A percentile compares a stretch with the other conserved stretches of the same genome.
phyloP scores from a whole-genome alignment of 2,888 invertebrate genomes.

The Nomada flava region DNA sequence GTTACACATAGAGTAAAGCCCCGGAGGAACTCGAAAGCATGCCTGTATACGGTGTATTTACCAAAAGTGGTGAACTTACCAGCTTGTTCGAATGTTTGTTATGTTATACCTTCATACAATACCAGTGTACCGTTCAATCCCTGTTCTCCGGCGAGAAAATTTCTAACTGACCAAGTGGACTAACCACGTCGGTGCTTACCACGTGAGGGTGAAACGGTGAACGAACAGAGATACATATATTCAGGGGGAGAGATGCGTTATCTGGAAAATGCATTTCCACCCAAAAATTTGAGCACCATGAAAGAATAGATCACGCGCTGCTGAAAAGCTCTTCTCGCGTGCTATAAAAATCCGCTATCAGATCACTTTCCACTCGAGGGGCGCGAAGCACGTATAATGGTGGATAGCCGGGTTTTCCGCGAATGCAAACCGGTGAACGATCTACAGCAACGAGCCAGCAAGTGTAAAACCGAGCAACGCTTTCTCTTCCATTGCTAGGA shows the following conservation, averaged over 20 bases:
- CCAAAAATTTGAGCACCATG: constrained; percentile 4
- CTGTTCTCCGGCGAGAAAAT: not conserved
- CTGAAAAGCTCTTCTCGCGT: constrained; percentile 39
- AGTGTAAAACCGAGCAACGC: constrained; percentile 18
- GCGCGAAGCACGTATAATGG: constrained; percentile 41
- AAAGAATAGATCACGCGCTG: constrained; percentile 41
- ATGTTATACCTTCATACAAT: not conserved
- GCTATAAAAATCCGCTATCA: constrained; percentile 54
- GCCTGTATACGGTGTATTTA: not conserved
- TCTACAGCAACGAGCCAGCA: constrained; percentile 3
- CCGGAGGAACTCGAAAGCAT: not conserved
- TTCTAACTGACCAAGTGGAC: too few relatives aligned
- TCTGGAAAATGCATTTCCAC: constrained; percentile 4
- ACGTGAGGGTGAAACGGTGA: too few relatives aligned
- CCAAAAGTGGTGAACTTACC: not conserved
- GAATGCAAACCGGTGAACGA: constrained; percentile 34
- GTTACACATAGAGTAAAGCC: not conserved
- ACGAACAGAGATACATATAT: too few relatives aligned
- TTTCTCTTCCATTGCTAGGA: not conserved
- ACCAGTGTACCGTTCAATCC: not conserved
- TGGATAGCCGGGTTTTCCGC: constrained; percentile 27
- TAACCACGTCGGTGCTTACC: too few relatives aligned
- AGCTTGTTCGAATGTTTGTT: not conserved
- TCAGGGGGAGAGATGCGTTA: not conserved
- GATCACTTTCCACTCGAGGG: constrained; percentile 46